Percentiles rank a stretch among this genome's conserved stretches.
These are phyloP conservation scores for roundworm (Caenorhabditis elegans) DNA, from an alignment of 1,140 invertebrate species.

Conservation along the genomic window DNA sequence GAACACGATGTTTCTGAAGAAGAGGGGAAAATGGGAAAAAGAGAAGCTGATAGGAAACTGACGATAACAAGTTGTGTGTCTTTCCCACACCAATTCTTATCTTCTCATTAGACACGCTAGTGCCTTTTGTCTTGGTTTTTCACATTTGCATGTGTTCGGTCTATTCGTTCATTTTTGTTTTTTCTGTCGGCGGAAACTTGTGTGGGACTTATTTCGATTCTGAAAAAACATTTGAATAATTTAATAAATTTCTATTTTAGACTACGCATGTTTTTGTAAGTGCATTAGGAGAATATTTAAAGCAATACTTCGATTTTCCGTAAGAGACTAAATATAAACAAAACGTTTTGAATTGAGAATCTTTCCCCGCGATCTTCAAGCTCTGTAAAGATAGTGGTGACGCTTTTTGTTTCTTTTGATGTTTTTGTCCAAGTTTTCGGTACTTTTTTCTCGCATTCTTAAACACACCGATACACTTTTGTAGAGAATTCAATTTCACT, in stretches of 20 bases:
- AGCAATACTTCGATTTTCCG: too few species aligned
- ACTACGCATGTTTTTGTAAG: too few species aligned
- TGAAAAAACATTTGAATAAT: too few species aligned
- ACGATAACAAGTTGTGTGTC: slow-evolving; percentile 22
- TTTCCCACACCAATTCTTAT: slow-evolving; percentile 23
- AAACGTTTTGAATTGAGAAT: neutral
- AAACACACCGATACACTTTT: neutral
- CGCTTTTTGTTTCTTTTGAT: neutral
- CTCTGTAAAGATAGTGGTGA: too few species aligned
- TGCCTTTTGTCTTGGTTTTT: neutral
- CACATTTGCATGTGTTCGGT: neutral
- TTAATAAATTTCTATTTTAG: too few species aligned
- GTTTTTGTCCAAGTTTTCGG: neutral
- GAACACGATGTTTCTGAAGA: neutral
- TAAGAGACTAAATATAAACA: too few species aligned
- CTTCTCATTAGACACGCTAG: slow-evolving; percentile 22
- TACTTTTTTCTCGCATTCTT: neutral
- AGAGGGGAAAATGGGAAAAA: neutral
- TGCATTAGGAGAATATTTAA: too few species aligned
- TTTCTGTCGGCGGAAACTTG: neutral
- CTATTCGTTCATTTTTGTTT: too few species aligned
- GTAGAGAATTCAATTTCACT: slow-evolving; percentile 5
- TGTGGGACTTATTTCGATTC: neutral
- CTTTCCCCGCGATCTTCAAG: neutral
- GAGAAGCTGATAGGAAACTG: slow-evolving; percentile 18